Evolutionary conservation across 2,797 vertebrate species (phyloP).

Genomic region (Onychomys torridus): DNA sequence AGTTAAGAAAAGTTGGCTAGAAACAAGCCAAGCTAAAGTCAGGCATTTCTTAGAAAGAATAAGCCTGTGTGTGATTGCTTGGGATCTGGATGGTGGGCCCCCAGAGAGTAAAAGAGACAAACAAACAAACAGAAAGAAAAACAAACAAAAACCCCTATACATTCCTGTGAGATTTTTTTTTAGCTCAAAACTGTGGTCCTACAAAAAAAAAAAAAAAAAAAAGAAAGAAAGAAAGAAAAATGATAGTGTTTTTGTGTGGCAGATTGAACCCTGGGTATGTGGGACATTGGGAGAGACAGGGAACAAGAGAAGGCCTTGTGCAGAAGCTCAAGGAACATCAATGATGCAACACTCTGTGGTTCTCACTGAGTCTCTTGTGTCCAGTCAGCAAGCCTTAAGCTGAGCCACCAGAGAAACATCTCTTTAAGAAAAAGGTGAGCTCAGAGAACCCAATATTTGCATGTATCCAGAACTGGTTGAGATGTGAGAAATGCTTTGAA

Average conservation of each 20-base stretch:
- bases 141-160: neutral
- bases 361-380: neutral
- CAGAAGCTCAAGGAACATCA: neutral
- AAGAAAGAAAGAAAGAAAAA: neutral
- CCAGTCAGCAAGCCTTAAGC: neutral
- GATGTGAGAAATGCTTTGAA: neutral
- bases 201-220: too few species aligned
- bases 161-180: constrained; percentile 11
- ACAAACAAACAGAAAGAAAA: neutral
- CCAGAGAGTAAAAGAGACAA: neutral
- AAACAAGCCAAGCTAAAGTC: neutral
- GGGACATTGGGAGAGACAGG: neutral
- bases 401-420: neutral
- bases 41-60: neutral
- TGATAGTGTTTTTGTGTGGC: neutral
- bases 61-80: neutral
- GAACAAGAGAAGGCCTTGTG: neutral
- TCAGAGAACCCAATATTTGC: neutral
- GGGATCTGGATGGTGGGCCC: neutral
- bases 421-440: neutral
- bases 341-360: neutral
- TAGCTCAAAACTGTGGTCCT: neutral
- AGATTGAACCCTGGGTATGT: neutral
- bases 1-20: neutral
- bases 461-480: neutral